These are phyloP conservation scores for Thereva nobilitata DNA, from an alignment of 2,888 invertebrate genomes.

Conservation along the genomic window DNA sequence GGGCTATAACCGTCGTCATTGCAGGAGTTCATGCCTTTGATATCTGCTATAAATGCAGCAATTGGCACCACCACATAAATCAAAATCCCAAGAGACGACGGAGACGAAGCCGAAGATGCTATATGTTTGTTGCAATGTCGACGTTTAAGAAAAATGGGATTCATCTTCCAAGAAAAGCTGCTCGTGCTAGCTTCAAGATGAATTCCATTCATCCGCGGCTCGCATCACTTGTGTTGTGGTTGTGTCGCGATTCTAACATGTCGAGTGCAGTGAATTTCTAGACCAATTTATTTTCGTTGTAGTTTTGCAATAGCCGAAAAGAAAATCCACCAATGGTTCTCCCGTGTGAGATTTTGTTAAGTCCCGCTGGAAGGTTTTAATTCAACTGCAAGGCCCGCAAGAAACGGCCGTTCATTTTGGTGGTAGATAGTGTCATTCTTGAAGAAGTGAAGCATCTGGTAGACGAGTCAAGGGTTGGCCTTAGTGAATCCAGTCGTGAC, in stretches of 20 bases:
- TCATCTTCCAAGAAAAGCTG: conserved; percentile 20
- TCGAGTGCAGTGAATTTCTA: neutral
- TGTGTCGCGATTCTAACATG: conserved; percentile 25
- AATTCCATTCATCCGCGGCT: conserved; percentile 21
- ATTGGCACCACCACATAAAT: conserved; percentile 23
- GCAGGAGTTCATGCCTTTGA: conserved; percentile 14
- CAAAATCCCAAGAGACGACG: conserved; percentile 14
- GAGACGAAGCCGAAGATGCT: conserved; percentile 4
- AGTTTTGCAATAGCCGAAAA: neutral
- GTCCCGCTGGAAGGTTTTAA: conserved; percentile 8
- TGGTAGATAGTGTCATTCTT: conserved; percentile 16
- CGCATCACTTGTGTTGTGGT: conserved; percentile 22
- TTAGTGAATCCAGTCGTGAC: conserved; percentile 2
- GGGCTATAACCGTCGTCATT: neutral
- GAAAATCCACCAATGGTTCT: neutral
- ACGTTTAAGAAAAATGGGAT: no score
- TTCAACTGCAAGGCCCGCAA: conserved; percentile 1
- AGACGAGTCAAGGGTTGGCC: no score
- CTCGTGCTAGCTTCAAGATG: conserved; percentile 11
- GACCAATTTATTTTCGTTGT: no score
- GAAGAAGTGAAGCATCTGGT: no score
- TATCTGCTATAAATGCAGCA: conserved; percentile 20
- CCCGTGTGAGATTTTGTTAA: conserved; percentile 6
- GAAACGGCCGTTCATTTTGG: conserved; percentile 12
- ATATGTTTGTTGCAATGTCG: no score